These are phyloP conservation scores for Lysiphlebus fabarum DNA, from an alignment of 1,140 invertebrate species.

Conservation along the genomic window DNA sequence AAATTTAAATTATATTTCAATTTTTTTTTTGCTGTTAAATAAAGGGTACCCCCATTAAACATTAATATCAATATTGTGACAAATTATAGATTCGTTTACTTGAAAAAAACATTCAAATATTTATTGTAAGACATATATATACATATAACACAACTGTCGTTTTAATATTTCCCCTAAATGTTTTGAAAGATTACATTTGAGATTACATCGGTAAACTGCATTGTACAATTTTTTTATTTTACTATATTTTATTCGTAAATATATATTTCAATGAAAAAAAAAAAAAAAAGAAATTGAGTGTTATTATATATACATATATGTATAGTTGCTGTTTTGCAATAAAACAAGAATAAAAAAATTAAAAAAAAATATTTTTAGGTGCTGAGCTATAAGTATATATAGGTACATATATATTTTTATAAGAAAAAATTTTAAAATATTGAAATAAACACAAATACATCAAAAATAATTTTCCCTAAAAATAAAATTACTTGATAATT, in stretches of 20 bases:
- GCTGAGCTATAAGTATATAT: too few species aligned
- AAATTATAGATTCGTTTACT: constrained; percentile 30
- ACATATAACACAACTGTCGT: constrained; percentile 48
- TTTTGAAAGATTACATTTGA: constrained; percentile 54
- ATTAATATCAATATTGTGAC: constrained; percentile 50
- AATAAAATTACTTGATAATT: too few species aligned
- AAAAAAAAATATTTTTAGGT: too few species aligned
- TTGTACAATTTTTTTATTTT: constrained; percentile 38
- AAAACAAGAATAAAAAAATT: not conserved
- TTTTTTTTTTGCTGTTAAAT: not conserved
- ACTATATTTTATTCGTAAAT: not conserved
- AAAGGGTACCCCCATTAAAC: constrained; percentile 25
- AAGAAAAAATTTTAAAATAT: too few species aligned
- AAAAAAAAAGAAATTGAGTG: not conserved
- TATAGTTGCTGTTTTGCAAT: not conserved
- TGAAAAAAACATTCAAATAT: constrained; percentile 15
- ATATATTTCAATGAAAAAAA: not conserved
- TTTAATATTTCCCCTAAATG: constrained; percentile 54
- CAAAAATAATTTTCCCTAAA: too few species aligned
- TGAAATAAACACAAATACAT: too few species aligned
- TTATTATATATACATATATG: too few species aligned
- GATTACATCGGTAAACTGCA: constrained; percentile 48
- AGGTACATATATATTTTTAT: too few species aligned
- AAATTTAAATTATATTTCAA: too few species aligned
- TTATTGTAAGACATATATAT: too few species aligned